Evolutionary conservation across 2,113 vertebrate species (phyloP), one percentile per base, ranked within the genome.

Genomic region (Ochotona curzoniae): DNA sequence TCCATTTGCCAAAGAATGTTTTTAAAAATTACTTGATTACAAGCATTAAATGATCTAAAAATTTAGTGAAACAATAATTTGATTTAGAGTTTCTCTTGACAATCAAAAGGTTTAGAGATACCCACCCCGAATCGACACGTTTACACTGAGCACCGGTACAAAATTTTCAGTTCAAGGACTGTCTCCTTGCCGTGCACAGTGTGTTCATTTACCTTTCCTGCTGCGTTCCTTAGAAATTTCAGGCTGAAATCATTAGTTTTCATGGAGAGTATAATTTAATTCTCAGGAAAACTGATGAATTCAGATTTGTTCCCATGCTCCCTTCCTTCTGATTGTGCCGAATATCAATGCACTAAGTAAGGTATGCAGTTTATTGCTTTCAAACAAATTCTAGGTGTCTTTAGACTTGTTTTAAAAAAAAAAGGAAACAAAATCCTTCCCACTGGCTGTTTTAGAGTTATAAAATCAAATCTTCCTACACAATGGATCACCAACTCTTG

Each of bases 391-490:
- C n/a, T 74, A 91, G 85, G 30, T 25, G 3, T 12, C 60, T 83
- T 93, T 78, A 8, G 57, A 69, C 12, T 15, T 17, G 87, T 76
- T 74, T 44, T 4, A 44, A 90, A 89, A 78, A 60, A 92, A 74
- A 81, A 93, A 86, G 17, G 76, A 71, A 80, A 10, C 9, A 89
- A 88, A 92, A 74, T 73, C 15, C 7, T 73, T 76, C 70, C 63
- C 30, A 28, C 23, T 49, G 7, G 57, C 69, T 90, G n/a, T 84
- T 95, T 75, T 84, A 28, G 80, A 85, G 87, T 15, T 71, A 71
- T 32, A 60, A 89, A 93, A 51, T 74, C 61, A 96, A 86, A 32
- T 73, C 11, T 81, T 93, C 76, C 49, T 91, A 81, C 14, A 88
- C 15, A 87, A 60, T 61, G 6, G 7, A 74, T 92, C 90, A 44